These are phyloP conservation scores for Melanotaenia maccullochi DNA, from an alignment of 2,797 vertebrate genomes.

Conservation along the genomic window DNA sequence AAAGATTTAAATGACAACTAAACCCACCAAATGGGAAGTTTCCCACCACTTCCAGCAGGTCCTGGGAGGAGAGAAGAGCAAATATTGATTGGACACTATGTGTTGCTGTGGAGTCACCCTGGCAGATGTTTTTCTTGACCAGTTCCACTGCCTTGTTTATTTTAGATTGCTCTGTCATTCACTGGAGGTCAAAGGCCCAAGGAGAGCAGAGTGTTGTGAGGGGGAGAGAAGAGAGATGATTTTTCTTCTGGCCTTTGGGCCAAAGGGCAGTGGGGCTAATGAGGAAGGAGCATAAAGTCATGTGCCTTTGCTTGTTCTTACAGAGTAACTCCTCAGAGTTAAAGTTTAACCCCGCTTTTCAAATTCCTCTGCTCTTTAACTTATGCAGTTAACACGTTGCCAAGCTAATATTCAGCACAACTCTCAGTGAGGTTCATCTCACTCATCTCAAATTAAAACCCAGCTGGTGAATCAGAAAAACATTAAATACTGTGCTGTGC, in stretches of 20 bases:
- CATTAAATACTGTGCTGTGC: neutral
- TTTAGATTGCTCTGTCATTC: constrained; percentile 78
- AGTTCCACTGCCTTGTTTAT: constrained; percentile 76
- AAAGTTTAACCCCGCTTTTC: constrained; percentile 77
- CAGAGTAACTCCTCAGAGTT: constrained; percentile 67
- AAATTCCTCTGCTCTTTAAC: constrained; percentile 76
- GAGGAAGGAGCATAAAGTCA: constrained; percentile 72
- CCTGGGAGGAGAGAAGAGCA: constrained; percentile 48
- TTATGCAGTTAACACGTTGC: constrained; percentile 33
- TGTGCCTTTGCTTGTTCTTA: constrained; percentile 60
- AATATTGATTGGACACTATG: constrained; percentile 72
- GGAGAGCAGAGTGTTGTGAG: constrained; percentile 53
- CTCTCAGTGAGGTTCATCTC: neutral
- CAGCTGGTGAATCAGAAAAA: neutral
- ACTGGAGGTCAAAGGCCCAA: constrained; percentile 81
- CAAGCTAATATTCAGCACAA: constrained; percentile 1
- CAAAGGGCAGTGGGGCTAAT: constrained; percentile 78
- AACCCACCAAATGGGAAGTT: constrained; percentile 74
- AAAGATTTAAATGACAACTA: constrained; percentile 77
- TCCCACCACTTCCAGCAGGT: constrained; percentile 76
- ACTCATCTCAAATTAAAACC: neutral
- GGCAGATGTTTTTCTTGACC: constrained; percentile 84
- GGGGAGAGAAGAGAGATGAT: constrained; percentile 43
- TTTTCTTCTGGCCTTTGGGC: constrained; percentile 61
- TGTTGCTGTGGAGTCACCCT: constrained; percentile 60